phyloP scores from a whole-genome alignment of 2,888 invertebrate species.

The Lingula anatina region DNA sequence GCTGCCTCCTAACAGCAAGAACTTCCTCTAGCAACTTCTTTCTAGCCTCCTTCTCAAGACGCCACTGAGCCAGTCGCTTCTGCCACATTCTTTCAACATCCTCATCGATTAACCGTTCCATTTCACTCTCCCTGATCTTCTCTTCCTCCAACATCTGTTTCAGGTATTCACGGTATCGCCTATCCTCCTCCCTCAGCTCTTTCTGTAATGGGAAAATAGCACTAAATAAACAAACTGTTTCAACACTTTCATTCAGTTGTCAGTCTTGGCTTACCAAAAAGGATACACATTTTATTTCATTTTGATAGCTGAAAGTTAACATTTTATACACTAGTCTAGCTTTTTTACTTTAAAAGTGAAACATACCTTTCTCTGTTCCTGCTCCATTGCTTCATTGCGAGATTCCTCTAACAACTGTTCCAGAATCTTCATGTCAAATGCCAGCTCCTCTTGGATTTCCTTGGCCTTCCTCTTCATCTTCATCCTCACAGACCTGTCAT shows the following conservation, averaged over 20 bases:
- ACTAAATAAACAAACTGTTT: not conserved
- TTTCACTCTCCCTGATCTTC: conserved; percentile 34
- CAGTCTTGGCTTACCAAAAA: too few species aligned
- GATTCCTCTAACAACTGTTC: conserved; percentile 48
- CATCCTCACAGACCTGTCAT: conserved; percentile 38
- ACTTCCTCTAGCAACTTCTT: conserved; percentile 45
- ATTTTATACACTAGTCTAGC: not conserved
- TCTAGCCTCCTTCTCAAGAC: conserved; percentile 39
- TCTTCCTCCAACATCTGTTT: conserved; percentile 40
- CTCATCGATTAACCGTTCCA: conserved; percentile 39
- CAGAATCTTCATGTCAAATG: conserved; percentile 50
- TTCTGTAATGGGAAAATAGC: conserved; percentile 21
- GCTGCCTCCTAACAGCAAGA: conserved; percentile 31
- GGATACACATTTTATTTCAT: too few species aligned
- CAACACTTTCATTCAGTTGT: too few species aligned
- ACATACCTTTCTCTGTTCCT: conserved; percentile 45
- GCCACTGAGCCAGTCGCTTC: conserved; percentile 45
- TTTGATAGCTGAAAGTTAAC: too few species aligned
- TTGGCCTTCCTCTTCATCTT: conserved; percentile 47
- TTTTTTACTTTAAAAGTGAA: too few species aligned
- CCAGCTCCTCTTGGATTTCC: conserved; percentile 48
- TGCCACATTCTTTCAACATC: conserved; percentile 51
- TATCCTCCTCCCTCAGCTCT: conserved; percentile 46
- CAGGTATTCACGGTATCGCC: conserved; percentile 44
- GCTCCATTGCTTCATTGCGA: conserved; percentile 44